phyloP scores from a whole-genome alignment of 2,797 vertebrate genomes.

The Hydrolagus colliei region DNA sequence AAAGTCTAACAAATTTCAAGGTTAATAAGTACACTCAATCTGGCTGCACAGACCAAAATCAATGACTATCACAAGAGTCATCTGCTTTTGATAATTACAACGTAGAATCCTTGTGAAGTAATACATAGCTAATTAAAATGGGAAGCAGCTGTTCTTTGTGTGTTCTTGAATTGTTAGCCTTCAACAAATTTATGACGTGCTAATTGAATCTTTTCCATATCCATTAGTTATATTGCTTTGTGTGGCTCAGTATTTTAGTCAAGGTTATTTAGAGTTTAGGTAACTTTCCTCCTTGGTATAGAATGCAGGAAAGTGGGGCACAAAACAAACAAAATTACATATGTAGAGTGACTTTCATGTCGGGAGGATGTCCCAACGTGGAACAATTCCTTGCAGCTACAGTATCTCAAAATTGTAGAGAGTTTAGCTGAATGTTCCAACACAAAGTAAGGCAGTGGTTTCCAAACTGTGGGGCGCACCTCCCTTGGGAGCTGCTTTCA shows the following conservation, averaged over 20 bases:
- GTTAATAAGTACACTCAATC: neutral
- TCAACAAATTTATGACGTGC: conserved; percentile 15
- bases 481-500: too few relatives aligned
- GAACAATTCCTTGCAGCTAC: too few relatives aligned
- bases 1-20: neutral
- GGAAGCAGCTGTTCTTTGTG: neutral
- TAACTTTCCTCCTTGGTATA: too few relatives aligned
- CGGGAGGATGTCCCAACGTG: too few relatives aligned
- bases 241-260: neutral
- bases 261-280: too few relatives aligned
- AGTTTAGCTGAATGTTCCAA: too few relatives aligned
- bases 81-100: neutral
- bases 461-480: too few relatives aligned
- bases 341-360: too few relatives aligned
- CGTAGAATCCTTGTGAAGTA: neutral
- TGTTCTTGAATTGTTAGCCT: conserved; percentile 8
- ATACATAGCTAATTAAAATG: neutral
- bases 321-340: too few relatives aligned
- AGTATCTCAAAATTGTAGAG: too few relatives aligned
- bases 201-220: conserved; percentile 3
- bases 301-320: too few relatives aligned
- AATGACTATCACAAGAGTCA: neutral
- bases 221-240: neutral
- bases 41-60: neutral
- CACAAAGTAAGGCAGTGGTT: too few relatives aligned